Evolutionary conservation across 1,140 invertebrate species (phyloP), one percentile per base, ranked within the genome.

Genomic region (Trichoplusia ni): DNA sequence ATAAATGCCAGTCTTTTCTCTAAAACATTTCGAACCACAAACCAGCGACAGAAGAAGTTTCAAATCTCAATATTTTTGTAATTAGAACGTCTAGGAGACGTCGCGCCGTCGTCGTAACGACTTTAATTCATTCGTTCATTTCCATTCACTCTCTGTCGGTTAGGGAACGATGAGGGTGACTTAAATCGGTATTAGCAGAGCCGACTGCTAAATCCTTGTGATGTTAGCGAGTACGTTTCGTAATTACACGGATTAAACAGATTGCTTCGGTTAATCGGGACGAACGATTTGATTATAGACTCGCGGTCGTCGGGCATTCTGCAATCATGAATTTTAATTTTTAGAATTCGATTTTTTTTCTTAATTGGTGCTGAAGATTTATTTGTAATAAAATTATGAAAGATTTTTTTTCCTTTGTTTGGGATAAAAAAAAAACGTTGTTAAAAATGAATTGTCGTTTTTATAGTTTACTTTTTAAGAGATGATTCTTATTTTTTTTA

Each of bases 41-140:
- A 8, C 4, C 35, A n/a, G n/a, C n/a, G n/a, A n/a, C 13, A 38
- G 16, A 38, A 38, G 13, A 25, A 14, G 8, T 27, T 16, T 2
- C 5, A 9, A 47, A 19, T 71, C 60, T 64, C 53, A 72, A 80
- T 82, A 75, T 79, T 84, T 79, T 79, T 74, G 70, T 79, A 84
- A 84, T 86, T 81, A 86, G 67, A 46, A 27, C 62, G 7, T 13
- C 46, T 49, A 49, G 14, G 23, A 49, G 38, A 54, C 75, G 74
- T 65, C 66, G 64, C 64, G 46, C 35, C 42, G 58, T 54, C 60
- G 65, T 16, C 62, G 59, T 79, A 81, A 79, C 64, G 63, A 71
- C 69, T 71, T 86, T 80, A 81, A 84, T 79, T 84, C 76, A 83
- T 81, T 84, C 79, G 44, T 54, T 79, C 64, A 60, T 70, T 77